Evolutionary conservation across 2,113 vertebrate genomes (phyloP), one percentile per base, ranked within the genome.

Genomic region (Ceratotherium simum): DNA sequence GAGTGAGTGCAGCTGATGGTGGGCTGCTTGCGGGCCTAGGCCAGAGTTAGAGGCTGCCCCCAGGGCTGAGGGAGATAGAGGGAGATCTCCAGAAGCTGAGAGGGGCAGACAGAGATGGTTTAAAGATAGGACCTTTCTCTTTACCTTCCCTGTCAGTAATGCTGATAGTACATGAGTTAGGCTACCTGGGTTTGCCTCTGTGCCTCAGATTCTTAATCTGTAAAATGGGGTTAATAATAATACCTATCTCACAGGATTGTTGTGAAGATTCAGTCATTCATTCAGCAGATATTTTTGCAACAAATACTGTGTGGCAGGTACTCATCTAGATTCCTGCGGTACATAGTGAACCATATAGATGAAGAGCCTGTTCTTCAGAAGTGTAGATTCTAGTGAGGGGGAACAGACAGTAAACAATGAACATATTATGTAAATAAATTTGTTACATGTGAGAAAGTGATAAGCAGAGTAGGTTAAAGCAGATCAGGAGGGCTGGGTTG

Each of bases 1-100:
- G 99, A 99, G 99, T 99, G 98, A 99, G 99, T 90, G 42, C 12
- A 1, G 51, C 33, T 0, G 5, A 1, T 0, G 56, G 90, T 3
- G 29, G 88, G 31, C 33, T 33, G 6, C 14, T 4, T 2, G 80
- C 14, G 65, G 25, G 20, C 12, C 20, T 31, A 8, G 36, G 79
- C 33, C 20, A 5, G n/a, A 1, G 33, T 27, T n/a, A 27, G 46
- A n/a, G 8, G 5, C 60, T 56, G 0, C 25, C 48, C 25, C 17
- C 0, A 14, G 62, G 36, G 11, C n/a, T 18, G 94, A 23, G 56
- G 62, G 78, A 99, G 99, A 95, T 94, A 99, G 93, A 98, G 97
- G 72, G 98, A 99, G 62, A 91, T 98, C 86, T 72, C 64, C 87
- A 98, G 98, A 67, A 98, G 98, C 80, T 98, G 98, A 64, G 98